Conservation (phyloP, 2,888 invertebrate genomes). For the Seladonia tumulorum region DNA sequence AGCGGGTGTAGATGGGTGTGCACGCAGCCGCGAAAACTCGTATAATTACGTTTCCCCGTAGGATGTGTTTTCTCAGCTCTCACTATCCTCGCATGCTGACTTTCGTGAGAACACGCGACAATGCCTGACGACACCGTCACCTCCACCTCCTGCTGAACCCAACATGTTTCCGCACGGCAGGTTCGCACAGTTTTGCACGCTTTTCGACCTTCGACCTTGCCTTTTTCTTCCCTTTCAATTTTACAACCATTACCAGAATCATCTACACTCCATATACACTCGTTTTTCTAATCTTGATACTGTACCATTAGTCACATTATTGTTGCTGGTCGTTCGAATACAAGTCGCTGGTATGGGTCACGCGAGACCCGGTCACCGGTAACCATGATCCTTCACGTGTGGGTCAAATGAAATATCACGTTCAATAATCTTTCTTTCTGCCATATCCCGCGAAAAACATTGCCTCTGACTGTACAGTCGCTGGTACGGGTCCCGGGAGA, state of each 20-base stretch:
- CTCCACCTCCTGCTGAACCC: not conserved
- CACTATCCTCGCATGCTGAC: slow-evolving; percentile 49
- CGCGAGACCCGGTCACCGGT: too few relatives aligned
- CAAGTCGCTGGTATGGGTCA: too few relatives aligned
- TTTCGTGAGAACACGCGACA: slow-evolving; percentile 59
- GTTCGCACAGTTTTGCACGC: slow-evolving; percentile 1
- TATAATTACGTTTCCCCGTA: slow-evolving; percentile 29
- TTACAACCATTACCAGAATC: not conserved
- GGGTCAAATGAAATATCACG: too few relatives aligned
- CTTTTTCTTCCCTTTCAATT: not conserved
- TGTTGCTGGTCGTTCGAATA: too few relatives aligned
- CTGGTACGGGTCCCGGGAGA: too few relatives aligned
- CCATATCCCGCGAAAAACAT: too few relatives aligned
- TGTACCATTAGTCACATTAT: too few relatives aligned
- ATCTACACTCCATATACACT: too few relatives aligned
- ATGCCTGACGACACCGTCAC: slow-evolving; percentile 24
- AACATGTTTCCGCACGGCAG: not conserved
- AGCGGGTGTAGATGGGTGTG: slow-evolving; percentile 7
- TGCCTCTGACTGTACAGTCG: too few relatives aligned
- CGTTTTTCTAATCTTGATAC: too few relatives aligned
- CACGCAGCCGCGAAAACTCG: slow-evolving; percentile 37
- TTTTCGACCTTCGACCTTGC: not conserved
- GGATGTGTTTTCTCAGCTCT: slow-evolving; percentile 60
- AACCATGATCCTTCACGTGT: too few relatives aligned
- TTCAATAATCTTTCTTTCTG: too few relatives aligned